phyloP scores from a whole-genome alignment of 1,140 invertebrate species.

The Scaptodrosophila lebanonensis region DNA sequence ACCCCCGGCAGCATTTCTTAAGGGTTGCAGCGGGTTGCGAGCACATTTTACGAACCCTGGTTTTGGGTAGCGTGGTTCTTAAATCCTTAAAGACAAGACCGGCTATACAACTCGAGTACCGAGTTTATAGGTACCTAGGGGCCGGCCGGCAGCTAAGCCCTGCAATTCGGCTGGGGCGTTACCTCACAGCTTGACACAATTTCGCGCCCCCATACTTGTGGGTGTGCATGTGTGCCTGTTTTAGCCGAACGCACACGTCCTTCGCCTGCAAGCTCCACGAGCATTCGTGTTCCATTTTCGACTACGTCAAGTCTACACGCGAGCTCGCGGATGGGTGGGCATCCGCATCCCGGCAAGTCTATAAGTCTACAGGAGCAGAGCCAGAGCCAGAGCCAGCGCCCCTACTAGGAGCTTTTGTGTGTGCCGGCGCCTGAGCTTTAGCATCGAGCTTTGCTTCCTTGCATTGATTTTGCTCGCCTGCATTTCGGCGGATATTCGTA shows the following conservation, averaged over 20 bases:
- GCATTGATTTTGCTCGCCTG: constrained; percentile 38
- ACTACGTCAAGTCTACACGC: constrained; percentile 21
- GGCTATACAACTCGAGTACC: no score
- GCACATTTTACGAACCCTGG: no score
- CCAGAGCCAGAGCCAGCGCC: constrained; percentile 39
- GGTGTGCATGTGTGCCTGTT: constrained; percentile 13
- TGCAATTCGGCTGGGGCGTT: constrained; percentile 36
- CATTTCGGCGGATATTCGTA: constrained; percentile 9
- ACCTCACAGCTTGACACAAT: constrained; percentile 42
- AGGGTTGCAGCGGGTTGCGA: no score
- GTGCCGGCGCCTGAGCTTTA: constrained; percentile 27
- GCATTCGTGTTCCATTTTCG: constrained; percentile 19
- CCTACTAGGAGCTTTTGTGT: constrained; percentile 14
- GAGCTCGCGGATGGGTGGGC: neutral
- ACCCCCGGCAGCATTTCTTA: no score
- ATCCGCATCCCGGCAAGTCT: neutral
- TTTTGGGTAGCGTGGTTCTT: no score
- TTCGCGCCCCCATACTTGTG: constrained; percentile 13
- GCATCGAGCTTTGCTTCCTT: constrained; percentile 33
- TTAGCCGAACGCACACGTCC: constrained; percentile 19
- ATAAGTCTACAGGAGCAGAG: constrained; percentile 11
- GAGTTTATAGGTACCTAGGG: no score
- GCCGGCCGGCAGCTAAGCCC: constrained; percentile 25
- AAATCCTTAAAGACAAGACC: no score
- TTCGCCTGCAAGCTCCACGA: neutral